Base-by-base conservation (phyloP, 2,113 vertebrate species). In the Bostrychus sinensis region DNA sequence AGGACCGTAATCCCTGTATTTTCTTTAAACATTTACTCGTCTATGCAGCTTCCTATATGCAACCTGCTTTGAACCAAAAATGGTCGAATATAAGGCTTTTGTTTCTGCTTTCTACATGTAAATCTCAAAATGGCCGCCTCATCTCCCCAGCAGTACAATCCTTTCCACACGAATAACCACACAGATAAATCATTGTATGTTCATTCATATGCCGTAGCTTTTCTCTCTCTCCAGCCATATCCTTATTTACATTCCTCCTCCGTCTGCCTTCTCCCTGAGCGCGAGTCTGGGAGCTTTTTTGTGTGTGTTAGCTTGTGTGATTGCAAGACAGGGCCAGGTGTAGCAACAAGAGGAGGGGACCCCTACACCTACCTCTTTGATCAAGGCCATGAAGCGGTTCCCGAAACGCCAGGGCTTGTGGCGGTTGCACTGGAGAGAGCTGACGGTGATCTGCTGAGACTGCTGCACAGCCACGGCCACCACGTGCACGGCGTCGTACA, bases 401-500 rank as follows among this genome's bases (percentile, higher is more conserved):
- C 96, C 97, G 9, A 99, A 99, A 72, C 97, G 94, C 97, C 97
- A 99, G 0, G 97, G 97, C 54, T 99, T 99, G 91, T 99, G 97
- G 11, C 97, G 91, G 86, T 98, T 98, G 86, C 97, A 99, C 89
- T 99, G 97, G 16, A 99, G 91, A 0, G 97, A 99, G 20, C 97
- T 99, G 88, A 99, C 97, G 1, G 97, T 99, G 93, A 98, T 99
- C 91, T 99, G 97, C 14, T 95, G 94, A 81, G 98, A 99, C 91
- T 98, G 97, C 71, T 99, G 97, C 60, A 98, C 96, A 1, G 96
- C 97, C 84, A 99, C 96, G 0, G 97, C 97, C 68, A 98, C 97
- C 66, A 99, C 93, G 11, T 99, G 97, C 23, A 99, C 97, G 0
- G 97, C 97, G 38, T 99, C 97, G 1, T 99, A 99, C 96, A 99